phyloP scores from a whole-genome alignment of 2,888 invertebrate genomes.

The Synanthedon myopaeformis region DNA sequence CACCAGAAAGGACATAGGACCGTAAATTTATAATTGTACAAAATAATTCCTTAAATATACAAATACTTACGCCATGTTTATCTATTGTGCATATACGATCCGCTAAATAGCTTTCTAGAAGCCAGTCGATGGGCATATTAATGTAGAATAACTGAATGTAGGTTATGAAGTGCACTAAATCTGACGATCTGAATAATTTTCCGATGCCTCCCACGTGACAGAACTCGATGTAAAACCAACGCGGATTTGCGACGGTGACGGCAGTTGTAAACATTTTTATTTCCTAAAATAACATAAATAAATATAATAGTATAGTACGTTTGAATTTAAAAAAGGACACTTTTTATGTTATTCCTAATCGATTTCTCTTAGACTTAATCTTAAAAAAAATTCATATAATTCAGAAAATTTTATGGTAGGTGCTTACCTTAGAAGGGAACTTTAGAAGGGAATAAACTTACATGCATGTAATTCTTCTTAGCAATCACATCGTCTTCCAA shows the following conservation, averaged over 20 bases:
- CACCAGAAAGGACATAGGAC: too few relatives aligned
- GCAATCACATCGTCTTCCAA: conserved; percentile 95
- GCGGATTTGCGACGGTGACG: conserved; percentile 52
- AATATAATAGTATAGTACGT: too few relatives aligned
- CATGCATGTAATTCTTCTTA: conserved; percentile 84
- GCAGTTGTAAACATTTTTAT: conserved; percentile 33
- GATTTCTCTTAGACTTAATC: too few relatives aligned
- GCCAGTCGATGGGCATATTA: conserved; percentile 97
- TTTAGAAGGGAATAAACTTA: conserved; percentile 61
- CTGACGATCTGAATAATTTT: conserved; percentile 91
- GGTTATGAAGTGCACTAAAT: conserved; percentile 87
- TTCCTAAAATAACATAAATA: conserved; percentile 20
- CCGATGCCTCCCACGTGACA: conserved; percentile 96
- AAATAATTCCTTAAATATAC: neutral
- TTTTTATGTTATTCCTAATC: too few relatives aligned
- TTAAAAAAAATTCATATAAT: too few relatives aligned
- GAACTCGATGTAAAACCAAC: conserved; percentile 94
- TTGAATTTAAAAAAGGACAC: too few relatives aligned
- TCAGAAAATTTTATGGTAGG: too few relatives aligned
- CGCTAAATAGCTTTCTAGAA: conserved; percentile 88
- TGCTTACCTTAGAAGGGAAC: neutral
- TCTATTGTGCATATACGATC: conserved; percentile 91
- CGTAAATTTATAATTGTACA: neutral
- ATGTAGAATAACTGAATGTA: conserved; percentile 96
- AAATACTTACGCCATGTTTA: conserved; percentile 74